Evolutionary conservation across 2,888 invertebrate genomes (phyloP), one percentile per base, ranked within the genome.

Genomic region (Rhaphigaster nebulosa): DNA sequence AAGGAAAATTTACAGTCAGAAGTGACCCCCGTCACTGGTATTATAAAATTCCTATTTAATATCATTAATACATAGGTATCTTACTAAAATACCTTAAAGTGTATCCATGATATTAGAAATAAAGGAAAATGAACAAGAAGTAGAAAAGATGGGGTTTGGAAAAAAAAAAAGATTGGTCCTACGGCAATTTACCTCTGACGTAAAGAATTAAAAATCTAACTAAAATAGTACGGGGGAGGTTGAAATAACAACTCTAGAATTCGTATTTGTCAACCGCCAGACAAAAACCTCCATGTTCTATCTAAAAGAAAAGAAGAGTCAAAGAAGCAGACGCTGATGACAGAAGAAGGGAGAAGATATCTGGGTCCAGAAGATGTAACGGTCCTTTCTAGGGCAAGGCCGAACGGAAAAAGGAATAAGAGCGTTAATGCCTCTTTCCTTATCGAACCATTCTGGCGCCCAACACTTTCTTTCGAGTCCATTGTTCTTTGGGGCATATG

Each of bases 321-420:
- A 1, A 76, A 12, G 29, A 60, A 60, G 60, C 23, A 23, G n/a
- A 4, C 26, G n/a, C 1, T 1, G 60, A 60, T n/a, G 29, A 15
- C 23, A 29, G 65, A 15, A 29, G 65, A 5, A 15, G 29, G 15
- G 29, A 65, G 65, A 29, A 15, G 70, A 76, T 70, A 76, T 76
- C 70, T 76, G 34, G 38, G 70, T 76, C 38, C 34, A 20, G 20
- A 8, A 65, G 20, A 34, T 76, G 6, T 76, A 76, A 76, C 70
- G 70, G 70, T 76, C 8, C 34, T 76, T 76, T 38, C 34, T 76
- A 23, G 70, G 70, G 70, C 70, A 76, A 76, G 70, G 70, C 70
- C 70, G 70, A 34, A 23, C 38, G 20, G 65, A 15, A 65, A 65
- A 65, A 65, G 65, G 18, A 65, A 29, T 34, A 34, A 29, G 18